Conservation (phyloP, 2,888 invertebrate genomes). For the Eristalis intricaria region DNA sequence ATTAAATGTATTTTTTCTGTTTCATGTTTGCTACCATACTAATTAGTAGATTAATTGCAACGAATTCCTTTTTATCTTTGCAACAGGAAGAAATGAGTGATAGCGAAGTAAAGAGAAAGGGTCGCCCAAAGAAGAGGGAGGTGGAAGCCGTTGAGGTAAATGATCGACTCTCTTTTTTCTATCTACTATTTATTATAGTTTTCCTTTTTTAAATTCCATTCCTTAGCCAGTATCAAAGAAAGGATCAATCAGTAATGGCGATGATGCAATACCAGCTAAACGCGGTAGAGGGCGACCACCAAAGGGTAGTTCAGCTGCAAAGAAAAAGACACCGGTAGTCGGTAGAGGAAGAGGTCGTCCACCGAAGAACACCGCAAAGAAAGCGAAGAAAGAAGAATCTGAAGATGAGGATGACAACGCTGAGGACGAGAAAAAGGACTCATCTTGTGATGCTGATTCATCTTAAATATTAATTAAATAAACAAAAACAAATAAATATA, state of each 20-base stretch:
- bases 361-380: conserved; percentile 29
- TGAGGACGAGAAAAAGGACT: conserved; percentile 51
- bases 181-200: not conserved
- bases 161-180: not conserved
- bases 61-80: not conserved
- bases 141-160: conserved; percentile 28
- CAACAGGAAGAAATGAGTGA: conserved; percentile 45
- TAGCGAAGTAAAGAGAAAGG: conserved; percentile 48
- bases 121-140: conserved; percentile 66
- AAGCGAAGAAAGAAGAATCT: conserved; percentile 44
- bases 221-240: conserved; percentile 29
- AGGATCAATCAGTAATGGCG: conserved; percentile 49
- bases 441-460: conserved; percentile 39
- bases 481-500: too few species aligned
- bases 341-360: conserved; percentile 65
- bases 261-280: conserved; percentile 49
- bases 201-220: not conserved
- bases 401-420: conserved; percentile 44
- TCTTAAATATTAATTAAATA: conserved; percentile 28
- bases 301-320: conserved; percentile 12
- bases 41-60: not conserved
- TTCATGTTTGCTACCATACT: not conserved
- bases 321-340: conserved; percentile 43
- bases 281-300: conserved; percentile 64
- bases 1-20: not conserved